Evolutionary conservation across 1,140 invertebrate genomes (phyloP), one percentile per base, ranked within the genome.

Genomic region (Apis cerana): DNA sequence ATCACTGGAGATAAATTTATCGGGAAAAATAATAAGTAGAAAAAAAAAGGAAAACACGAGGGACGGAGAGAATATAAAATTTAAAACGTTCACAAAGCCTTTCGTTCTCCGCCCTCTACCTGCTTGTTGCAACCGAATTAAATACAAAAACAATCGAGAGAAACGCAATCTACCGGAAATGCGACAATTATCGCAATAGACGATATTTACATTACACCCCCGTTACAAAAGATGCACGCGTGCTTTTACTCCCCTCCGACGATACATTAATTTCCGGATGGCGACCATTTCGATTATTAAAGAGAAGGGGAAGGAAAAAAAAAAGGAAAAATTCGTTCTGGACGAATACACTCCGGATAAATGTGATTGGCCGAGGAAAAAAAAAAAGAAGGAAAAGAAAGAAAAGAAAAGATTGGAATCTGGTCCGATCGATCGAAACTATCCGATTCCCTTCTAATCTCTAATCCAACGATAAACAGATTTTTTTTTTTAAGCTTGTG

Each of bases 271-370:
- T 50, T 50, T 12, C 5, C 13, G 8, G 21, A 19, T 43, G 33
- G 43, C 43, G n/a, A 17, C 67, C 43, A 48, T 69, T 69, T n/a
- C 21, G 67, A 48, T 48, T 69, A 69, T 69, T 69, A 69, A n/a
- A 69, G 43, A 23, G 23, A 17, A n/a, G n/a, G n/a, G 17, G 1
- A 56, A 56, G 54, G 0, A 56, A 17, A 17, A 17, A 56, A 17
- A 15, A 56, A 17, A 21, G 27, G n/a, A n/a, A 69, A 48, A 48
- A 50, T 48, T 69, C 67, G 19, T 15, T 33, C 2, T 2, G 33
- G 33, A 33, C 33, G 33, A 43, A 9, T 4, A n/a, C 43, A 7
- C 10, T n/a, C 13, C 13, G 33, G 2, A 48, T 48, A 68, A 27
- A 43, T 48, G 21, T 7, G 19, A 33, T 48, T 43, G 67, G 48